Evolutionary conservation across 2,113 vertebrate genomes (phyloP).

Genomic region (Gobio gobio): DNA sequence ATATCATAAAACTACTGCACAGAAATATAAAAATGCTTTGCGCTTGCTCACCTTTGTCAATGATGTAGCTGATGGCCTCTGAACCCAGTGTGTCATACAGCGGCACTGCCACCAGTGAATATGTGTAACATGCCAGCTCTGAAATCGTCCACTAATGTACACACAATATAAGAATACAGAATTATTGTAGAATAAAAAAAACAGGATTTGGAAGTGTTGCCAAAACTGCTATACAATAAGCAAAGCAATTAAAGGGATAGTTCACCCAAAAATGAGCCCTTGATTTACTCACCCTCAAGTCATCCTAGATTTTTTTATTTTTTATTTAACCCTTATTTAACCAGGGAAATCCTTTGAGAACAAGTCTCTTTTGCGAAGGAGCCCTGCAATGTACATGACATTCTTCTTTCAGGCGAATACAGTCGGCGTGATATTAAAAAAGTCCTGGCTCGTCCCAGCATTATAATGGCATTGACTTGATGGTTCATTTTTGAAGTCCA

Average conservation of each 20-base stretch:
- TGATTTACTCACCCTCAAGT: too few species aligned
- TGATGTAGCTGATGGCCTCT: conserved; percentile 86
- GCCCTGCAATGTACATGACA: too few species aligned
- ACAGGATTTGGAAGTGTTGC: neutral
- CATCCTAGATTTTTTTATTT: too few species aligned
- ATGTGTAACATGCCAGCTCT: conserved; percentile 91
- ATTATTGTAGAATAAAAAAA: neutral
- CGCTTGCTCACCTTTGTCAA: conserved; percentile 85
- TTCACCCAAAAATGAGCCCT: too few species aligned
- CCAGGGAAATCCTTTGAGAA: too few species aligned
- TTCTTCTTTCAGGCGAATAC: too few species aligned
- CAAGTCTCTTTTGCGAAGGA: too few species aligned
- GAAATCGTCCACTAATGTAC: conserved; percentile 88
- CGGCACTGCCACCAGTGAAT: conserved; percentile 90
- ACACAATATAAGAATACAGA: neutral
- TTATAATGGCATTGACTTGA: too few species aligned
- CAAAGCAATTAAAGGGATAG: neutral
- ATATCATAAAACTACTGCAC: neutral
- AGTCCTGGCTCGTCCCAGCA: too few species aligned
- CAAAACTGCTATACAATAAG: neutral
- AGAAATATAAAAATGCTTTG: neutral
- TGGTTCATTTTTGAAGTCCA: too few species aligned
- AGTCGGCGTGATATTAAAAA: too few species aligned
- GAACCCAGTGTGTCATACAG: conserved; percentile 92
- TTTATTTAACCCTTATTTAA: too few species aligned